Evolutionary conservation across 2,113 vertebrate species (phyloP).

Genomic region (Seriola quinqueradiata): DNA sequence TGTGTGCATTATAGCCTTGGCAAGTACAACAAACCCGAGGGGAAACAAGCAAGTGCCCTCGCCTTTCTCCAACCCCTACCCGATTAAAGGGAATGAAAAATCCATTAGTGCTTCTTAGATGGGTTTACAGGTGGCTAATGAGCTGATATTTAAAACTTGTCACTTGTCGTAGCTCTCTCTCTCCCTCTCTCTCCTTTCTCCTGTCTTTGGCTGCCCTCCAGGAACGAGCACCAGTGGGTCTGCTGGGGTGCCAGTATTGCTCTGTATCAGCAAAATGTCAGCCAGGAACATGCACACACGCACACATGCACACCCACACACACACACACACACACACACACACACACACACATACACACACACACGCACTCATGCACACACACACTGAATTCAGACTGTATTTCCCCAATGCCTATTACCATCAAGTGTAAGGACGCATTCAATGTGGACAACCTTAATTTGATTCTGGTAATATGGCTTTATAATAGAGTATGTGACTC

Average conservation of each 20-base stretch:
- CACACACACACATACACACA: constrained; percentile 34
- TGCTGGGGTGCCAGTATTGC: constrained; percentile 52
- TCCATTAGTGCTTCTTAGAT: constrained; percentile 72
- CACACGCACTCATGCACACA: constrained; percentile 32
- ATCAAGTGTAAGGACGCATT: constrained; percentile 36
- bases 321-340: constrained; percentile 23
- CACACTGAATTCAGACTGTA: constrained; percentile 21
- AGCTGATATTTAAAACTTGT: constrained; percentile 78
- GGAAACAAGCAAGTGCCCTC: constrained; percentile 58
- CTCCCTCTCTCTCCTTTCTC: neutral
- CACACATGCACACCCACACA: constrained; percentile 19
- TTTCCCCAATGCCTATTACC: constrained; percentile 44
- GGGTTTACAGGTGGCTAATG: constrained; percentile 77
- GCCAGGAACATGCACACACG: constrained; percentile 47
- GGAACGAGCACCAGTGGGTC: constrained; percentile 42
- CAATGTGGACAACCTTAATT: constrained; percentile 58
- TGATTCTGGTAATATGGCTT: constrained; percentile 46
- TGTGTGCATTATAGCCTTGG: constrained; percentile 51
- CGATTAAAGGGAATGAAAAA: constrained; percentile 76
- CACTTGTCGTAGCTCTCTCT: constrained; percentile 32
- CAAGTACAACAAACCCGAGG: constrained; percentile 59
- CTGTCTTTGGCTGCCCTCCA: constrained; percentile 65
- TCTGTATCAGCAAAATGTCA: constrained; percentile 74
- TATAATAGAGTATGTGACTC: constrained; percentile 35
- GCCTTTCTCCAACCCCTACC: constrained; percentile 61